Evolutionary conservation across 2,888 invertebrate genomes (phyloP).

Genomic region (Acanthosepion lycidas): DNA sequence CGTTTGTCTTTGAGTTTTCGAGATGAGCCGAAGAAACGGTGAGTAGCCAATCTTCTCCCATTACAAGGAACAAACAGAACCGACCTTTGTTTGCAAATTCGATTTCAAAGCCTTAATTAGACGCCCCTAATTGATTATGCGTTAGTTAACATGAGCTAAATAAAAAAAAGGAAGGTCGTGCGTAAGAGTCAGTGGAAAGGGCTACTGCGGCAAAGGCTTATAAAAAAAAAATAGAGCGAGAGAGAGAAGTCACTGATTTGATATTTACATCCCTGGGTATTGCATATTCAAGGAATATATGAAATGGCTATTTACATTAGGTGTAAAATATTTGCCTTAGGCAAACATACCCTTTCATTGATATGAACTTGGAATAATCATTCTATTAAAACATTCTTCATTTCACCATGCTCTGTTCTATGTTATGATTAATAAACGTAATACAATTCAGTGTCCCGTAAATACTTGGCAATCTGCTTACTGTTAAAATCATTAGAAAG

Average conservation of each 20-base stretch:
- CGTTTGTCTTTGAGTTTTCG: conserved; percentile 8
- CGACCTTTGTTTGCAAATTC: conserved; percentile 6
- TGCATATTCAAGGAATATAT: not conserved
- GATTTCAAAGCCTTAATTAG: conserved; percentile 18
- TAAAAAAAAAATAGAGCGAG: not conserved
- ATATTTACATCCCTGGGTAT: not conserved
- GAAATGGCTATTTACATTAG: not conserved
- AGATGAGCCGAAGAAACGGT: conserved; percentile 9
- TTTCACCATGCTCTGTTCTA: too few relatives aligned
- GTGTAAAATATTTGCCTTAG: not conserved
- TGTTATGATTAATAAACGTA: too few relatives aligned
- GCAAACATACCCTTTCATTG: not conserved
- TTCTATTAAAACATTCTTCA: too few relatives aligned
- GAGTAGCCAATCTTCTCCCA: not conserved
- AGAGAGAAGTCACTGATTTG: not conserved
- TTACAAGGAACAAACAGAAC: not conserved
- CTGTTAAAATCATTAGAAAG: too few relatives aligned
- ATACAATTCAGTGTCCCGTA: too few relatives aligned
- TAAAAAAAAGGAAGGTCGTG: not conserved
- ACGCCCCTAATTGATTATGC: not conserved
- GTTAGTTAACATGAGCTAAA: conserved; percentile 3
- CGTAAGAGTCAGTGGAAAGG: not conserved
- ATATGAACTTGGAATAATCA: not conserved
- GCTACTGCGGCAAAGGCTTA: not conserved
- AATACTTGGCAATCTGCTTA: too few relatives aligned